Conservation (phyloP, 2,113 vertebrate genomes). For the Zosterops hypoxanthus region DNA sequence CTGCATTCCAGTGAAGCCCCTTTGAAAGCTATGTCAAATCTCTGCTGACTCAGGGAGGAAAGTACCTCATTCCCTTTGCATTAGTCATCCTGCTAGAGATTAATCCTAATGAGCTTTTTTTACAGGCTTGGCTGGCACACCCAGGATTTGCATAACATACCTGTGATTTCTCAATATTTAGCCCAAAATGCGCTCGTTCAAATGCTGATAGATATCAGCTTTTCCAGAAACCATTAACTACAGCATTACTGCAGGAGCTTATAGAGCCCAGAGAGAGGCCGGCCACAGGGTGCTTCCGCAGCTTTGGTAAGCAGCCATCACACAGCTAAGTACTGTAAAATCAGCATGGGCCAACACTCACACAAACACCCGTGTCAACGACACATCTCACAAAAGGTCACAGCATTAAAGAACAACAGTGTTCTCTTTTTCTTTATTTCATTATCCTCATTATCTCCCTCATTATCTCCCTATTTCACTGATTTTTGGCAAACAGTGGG, state of each 20-base stretch:
- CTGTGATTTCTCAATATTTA: slow-evolving; percentile 75
- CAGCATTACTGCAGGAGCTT: slow-evolving; percentile 64
- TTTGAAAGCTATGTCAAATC: slow-evolving; percentile 56
- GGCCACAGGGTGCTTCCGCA: slow-evolving; percentile 3
- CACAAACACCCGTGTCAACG: background rate
- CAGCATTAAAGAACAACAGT: background rate
- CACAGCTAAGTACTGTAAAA: slow-evolving; percentile 4
- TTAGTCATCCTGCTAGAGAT: slow-evolving; percentile 75
- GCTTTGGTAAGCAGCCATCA: slow-evolving; percentile 34
- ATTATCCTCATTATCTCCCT: slow-evolving; percentile 19
- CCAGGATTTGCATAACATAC: slow-evolving; percentile 75
- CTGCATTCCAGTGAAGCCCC: slow-evolving; percentile 57
- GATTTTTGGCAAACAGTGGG: slow-evolving; percentile 56
- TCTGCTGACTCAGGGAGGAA: slow-evolving; percentile 54
- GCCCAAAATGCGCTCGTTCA: slow-evolving; percentile 57
- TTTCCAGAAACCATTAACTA: slow-evolving; percentile 76
- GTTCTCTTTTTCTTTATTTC: background rate
- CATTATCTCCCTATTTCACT: slow-evolving; percentile 31
- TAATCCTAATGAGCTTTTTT: slow-evolving; percentile 72
- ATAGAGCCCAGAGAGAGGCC: slow-evolving; percentile 53
- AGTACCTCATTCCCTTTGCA: slow-evolving; percentile 63
- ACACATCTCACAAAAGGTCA: slow-evolving; percentile 27
- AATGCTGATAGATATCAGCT: slow-evolving; percentile 64
- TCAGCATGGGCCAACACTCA: background rate
- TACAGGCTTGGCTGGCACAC: slow-evolving; percentile 66